phyloP scores from a whole-genome alignment of 2,888 invertebrate genomes.

The Sphaeridia pumilis region DNA sequence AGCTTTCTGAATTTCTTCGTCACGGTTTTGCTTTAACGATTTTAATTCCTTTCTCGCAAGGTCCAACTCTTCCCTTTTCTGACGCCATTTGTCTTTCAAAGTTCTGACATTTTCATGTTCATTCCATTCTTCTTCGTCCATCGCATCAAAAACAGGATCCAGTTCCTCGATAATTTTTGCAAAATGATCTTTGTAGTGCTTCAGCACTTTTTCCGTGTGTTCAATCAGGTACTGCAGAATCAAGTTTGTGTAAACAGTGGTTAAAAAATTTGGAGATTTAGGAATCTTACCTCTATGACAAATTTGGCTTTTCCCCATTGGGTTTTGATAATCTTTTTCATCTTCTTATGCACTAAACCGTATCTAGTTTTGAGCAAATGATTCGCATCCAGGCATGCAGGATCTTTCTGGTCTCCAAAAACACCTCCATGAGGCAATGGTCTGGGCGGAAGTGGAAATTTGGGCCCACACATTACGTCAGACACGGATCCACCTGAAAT shows the following conservation, averaged over 20 bases:
- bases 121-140: constrained; percentile 31
- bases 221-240: constrained; percentile 20
- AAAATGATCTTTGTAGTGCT: constrained; percentile 22
- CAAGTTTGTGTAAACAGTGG: not conserved
- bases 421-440: constrained; percentile 32
- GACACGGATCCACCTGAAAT: constrained; percentile 25
- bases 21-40: constrained; percentile 22
- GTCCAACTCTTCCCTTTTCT: constrained; percentile 22
- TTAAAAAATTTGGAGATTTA: not conserved
- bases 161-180: constrained; percentile 22
- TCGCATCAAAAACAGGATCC: constrained; percentile 21
- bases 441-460: constrained; percentile 31
- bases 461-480: constrained; percentile 30
- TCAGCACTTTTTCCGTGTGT: constrained; percentile 17
- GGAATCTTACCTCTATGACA: constrained; percentile 20
- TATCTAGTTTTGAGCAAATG: constrained; percentile 22
- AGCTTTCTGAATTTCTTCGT: constrained; percentile 28
- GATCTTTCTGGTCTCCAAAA: constrained; percentile 27
- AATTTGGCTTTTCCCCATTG: constrained; percentile 31
- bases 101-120: constrained; percentile 29
- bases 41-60: constrained; percentile 23
- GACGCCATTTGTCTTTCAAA: constrained; percentile 24
- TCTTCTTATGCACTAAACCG: constrained; percentile 28
- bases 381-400: constrained; percentile 21
- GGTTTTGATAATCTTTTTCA: constrained; percentile 24